These are phyloP conservation scores for Blera fallax DNA, from an alignment of 2,888 invertebrate species.

Conservation along the genomic window DNA sequence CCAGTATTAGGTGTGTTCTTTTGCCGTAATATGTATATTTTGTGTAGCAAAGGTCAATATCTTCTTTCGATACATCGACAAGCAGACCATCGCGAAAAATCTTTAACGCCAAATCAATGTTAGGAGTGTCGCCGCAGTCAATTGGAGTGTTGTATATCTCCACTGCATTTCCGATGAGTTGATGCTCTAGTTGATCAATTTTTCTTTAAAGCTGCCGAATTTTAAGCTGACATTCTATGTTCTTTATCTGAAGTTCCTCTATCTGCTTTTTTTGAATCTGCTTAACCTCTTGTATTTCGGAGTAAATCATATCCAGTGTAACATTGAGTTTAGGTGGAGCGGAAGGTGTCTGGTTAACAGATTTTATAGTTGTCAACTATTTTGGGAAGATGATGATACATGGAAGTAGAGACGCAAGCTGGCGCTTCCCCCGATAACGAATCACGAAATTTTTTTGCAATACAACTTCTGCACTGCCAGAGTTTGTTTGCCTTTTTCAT, in stretches of 20 bases:
- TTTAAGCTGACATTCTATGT: neutral
- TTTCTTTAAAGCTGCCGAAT: neutral
- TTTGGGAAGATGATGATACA: neutral
- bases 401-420: neutral
- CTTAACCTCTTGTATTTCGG: slow-evolving; percentile 1
- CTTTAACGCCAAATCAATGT: slow-evolving; percentile 2
- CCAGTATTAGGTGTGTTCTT: too few relatives aligned
- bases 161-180: neutral
- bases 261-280: neutral
- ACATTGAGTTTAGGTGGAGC: neutral
- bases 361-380: neutral
- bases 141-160: neutral
- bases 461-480: slow-evolving; percentile 3
- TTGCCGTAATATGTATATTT: neutral
- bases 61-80: neutral
- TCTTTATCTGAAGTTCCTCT: neutral
- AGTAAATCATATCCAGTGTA: slow-evolving; percentile 5
- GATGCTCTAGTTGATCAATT: neutral
- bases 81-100: neutral
- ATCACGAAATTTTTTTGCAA: neutral
- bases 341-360: neutral
- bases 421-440: slow-evolving; percentile 9
- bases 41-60: neutral
- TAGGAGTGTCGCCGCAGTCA: too few relatives aligned
- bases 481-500: slow-evolving; percentile 16